Percentiles rank a stretch among this genome's conserved stretches.
Evolutionary conservation across 2,888 invertebrate genomes (phyloP).

Genomic region (Pachydiplax longipennis): DNA sequence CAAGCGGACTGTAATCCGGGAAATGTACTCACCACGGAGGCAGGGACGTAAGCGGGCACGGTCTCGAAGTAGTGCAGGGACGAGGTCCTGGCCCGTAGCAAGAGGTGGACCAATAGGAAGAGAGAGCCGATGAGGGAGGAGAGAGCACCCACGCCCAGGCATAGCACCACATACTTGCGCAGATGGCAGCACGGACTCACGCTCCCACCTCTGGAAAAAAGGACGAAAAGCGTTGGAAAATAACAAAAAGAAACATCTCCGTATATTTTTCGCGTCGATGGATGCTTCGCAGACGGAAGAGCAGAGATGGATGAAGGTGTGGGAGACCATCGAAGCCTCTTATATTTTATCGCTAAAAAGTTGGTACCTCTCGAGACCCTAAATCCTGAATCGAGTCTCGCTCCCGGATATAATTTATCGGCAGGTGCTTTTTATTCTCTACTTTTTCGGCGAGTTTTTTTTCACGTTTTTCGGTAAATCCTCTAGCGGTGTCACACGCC

Average conservation of each 20-base stretch:
- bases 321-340: background rate
- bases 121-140: constrained; percentile 79
- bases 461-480: background rate
- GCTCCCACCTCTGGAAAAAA: background rate
- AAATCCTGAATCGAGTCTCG: background rate
- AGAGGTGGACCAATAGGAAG: constrained; percentile 80
- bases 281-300: background rate
- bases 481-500: background rate
- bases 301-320: background rate
- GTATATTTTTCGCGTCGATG: background rate
- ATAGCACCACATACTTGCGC: constrained; percentile 82
- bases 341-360: background rate
- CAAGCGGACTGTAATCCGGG: background rate
- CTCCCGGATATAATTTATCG: background rate
- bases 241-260: no score
- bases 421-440: background rate
- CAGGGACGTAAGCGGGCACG: constrained; percentile 93
- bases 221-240: background rate
- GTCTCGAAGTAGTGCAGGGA: constrained; percentile 83
- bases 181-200: constrained; percentile 55
- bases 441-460: background rate
- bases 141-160: constrained; percentile 81
- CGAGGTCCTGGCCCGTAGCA: constrained; percentile 79
- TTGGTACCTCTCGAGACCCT: background rate
- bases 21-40: constrained; percentile 77